Evolutionary conservation across 1,140 invertebrate species (phyloP), one percentile per base, ranked within the genome.

Genomic region (Macrobrachium nipponense): DNA sequence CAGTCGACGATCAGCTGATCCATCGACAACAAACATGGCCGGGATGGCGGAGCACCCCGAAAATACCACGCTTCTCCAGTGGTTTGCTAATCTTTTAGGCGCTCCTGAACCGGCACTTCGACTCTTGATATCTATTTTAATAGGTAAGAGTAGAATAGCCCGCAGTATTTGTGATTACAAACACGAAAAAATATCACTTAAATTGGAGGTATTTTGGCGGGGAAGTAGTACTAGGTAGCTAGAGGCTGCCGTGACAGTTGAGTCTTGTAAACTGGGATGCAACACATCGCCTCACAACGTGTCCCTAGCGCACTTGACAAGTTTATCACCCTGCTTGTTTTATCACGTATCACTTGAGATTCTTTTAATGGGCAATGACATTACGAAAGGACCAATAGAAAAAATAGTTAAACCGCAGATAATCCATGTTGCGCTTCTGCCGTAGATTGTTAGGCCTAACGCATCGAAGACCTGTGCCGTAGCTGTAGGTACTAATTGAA

Each of bases 121-220:
- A 36, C 91, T 96, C 18, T 90, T 96, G 12, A 89, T 95, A 66
- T 95, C 95, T 0, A 93, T 96, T 80, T 85, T 96, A 73, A 90
- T 94, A 88, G 94, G 94, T 94, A 92, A 92, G 89, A 43, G 7
- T 66, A 58, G 4, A 80, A 10, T 20, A 27, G 58, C 0, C 27
- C 73, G 7, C 15, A 1, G 18, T 17, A 15, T 79, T 23, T 64
- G 23, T 64, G 59, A 66, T 51, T 51, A 51, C 51, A 36, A 36
- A 36, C 75, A 59, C 20, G 51, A 58, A 23, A 23, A 23, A 20
- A 15, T 6, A 77, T 59, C 43, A 14, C 8, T 17, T 18, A 27
- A n/a, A 27, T 44, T 59, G 12, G 12, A 18, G 11, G 20, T 76
- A 36, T 76, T 76, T 76, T 76, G 73, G 73, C 73, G 43, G 43